Percentiles rank a stretch among this genome's conserved stretches.
phyloP scores from a whole-genome alignment of 1,140 invertebrate genomes.

The Drosophila sulfurigaster region DNA sequence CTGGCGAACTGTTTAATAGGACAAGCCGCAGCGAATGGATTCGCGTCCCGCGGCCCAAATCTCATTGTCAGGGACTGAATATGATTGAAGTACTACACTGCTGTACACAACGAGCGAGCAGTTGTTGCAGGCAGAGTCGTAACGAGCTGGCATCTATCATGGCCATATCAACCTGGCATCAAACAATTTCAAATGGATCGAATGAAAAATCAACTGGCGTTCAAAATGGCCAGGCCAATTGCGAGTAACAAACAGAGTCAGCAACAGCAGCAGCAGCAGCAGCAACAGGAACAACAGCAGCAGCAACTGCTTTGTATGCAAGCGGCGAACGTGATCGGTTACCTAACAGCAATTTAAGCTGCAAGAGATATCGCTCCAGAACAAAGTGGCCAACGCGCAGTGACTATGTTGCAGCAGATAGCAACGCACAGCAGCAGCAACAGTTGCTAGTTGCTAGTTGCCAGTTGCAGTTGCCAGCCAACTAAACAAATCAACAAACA shows the following conservation, averaged over 20 bases:
- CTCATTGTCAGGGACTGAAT: slow-evolving; percentile 56
- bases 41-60: slow-evolving; percentile 14
- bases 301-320: slow-evolving; percentile 75
- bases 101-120: not conserved
- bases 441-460: not conserved
- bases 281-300: not conserved
- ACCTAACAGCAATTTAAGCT: slow-evolving; percentile 62
- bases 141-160: slow-evolving; percentile 78
- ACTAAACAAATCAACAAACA: slow-evolving; percentile 34
- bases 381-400: slow-evolving; percentile 73
- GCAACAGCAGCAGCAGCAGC: not conserved
- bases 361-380: slow-evolving; percentile 69
- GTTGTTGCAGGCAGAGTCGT: slow-evolving; percentile 30
- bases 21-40: slow-evolving; percentile 6
- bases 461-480: slow-evolving; percentile 25
- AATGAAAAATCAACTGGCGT: slow-evolving; percentile 80
- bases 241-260: slow-evolving; percentile 24
- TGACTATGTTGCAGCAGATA: slow-evolving; percentile 68
- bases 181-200: slow-evolving; percentile 83
- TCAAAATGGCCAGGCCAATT: slow-evolving; percentile 69
- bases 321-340: slow-evolving; percentile 77
- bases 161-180: slow-evolving; percentile 80
- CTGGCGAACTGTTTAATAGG: not conserved
- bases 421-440: slow-evolving; percentile 24
- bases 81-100: slow-evolving; percentile 75